These are phyloP conservation scores for Cephus rjabovi DNA, from an alignment of 2,888 invertebrate genomes.

Conservation along the genomic window DNA sequence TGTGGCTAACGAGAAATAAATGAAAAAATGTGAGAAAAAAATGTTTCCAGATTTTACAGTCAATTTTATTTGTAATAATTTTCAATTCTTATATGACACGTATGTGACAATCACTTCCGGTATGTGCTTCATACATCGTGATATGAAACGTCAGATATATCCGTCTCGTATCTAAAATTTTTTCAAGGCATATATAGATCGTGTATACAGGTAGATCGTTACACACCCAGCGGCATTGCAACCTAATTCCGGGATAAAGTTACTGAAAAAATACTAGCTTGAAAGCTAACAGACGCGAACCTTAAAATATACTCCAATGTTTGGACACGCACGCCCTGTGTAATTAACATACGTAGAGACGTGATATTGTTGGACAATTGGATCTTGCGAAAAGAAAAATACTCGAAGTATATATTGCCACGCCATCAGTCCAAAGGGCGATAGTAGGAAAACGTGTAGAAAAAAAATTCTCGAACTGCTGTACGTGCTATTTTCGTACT, in stretches of 20 bases:
- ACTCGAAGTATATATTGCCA: background rate
- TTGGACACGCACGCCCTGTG: slow-evolving; percentile 24
- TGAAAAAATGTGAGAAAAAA: background rate
- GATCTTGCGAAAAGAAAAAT: background rate
- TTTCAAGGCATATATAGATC: background rate
- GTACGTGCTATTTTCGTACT: background rate
- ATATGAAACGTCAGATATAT: background rate
- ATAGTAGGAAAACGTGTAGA: background rate
- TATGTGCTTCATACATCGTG: background rate
- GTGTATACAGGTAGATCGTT: background rate
- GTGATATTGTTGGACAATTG: background rate
- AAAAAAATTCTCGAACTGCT: background rate
- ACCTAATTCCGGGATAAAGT: slow-evolving; percentile 39
- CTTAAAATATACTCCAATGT: slow-evolving; percentile 35
- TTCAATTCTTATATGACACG: background rate
- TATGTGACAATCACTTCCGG: background rate
- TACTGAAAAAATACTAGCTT: slow-evolving; percentile 32
- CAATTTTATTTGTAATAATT: background rate
- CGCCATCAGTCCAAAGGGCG: background rate
- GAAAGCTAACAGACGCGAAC: slow-evolving; percentile 18
- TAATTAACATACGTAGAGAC: slow-evolving; percentile 23
- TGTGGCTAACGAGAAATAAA: no score
- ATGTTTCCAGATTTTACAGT: background rate
- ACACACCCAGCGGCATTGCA: slow-evolving; percentile 29
- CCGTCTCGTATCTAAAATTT: background rate